These are phyloP conservation scores for Diabrotica balteata DNA, from an alignment of 2,888 invertebrate genomes.

Conservation along the genomic window DNA sequence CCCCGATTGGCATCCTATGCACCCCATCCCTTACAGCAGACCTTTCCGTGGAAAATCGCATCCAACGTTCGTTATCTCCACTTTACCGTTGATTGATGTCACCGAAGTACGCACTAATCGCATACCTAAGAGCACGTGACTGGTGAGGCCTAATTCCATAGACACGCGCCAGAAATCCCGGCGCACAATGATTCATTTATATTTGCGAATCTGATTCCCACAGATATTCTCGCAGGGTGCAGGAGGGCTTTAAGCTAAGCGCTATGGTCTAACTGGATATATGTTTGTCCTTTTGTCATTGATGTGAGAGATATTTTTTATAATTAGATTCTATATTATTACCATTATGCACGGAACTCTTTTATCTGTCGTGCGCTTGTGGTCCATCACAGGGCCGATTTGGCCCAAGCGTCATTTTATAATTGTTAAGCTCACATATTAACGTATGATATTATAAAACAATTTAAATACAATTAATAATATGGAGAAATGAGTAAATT, in stretches of 20 bases:
- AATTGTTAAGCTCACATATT: too few species aligned
- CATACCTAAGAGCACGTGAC: constrained; percentile 57
- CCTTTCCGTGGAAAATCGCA: constrained; percentile 44
- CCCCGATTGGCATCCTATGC: constrained; percentile 5
- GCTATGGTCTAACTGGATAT: constrained; percentile 9
- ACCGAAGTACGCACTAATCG: constrained; percentile 55
- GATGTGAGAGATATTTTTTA: constrained; percentile 56
- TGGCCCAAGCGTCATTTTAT: not conserved
- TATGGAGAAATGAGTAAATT: too few species aligned
- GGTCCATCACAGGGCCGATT: constrained; percentile 2
- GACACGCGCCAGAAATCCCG: constrained; percentile 57
- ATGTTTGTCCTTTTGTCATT: constrained; percentile 36
- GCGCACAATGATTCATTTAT: constrained; percentile 57
- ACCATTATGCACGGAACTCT: constrained; percentile 27
- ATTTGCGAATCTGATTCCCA: constrained; percentile 56
- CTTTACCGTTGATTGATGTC: constrained; percentile 58
- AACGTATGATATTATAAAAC: too few species aligned
- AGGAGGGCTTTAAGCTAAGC: constrained; percentile 15
- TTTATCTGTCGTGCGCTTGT: constrained; percentile 7
- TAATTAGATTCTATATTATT: constrained; percentile 56
- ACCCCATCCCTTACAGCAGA: constrained; percentile 8
- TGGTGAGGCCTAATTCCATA: constrained; percentile 50
- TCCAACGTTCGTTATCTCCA: constrained; percentile 54
- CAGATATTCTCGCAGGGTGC: constrained; percentile 44
- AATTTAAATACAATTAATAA: too few species aligned